phyloP scores from a whole-genome alignment of 2,888 invertebrate genomes.

The Melanophora roralis region DNA sequence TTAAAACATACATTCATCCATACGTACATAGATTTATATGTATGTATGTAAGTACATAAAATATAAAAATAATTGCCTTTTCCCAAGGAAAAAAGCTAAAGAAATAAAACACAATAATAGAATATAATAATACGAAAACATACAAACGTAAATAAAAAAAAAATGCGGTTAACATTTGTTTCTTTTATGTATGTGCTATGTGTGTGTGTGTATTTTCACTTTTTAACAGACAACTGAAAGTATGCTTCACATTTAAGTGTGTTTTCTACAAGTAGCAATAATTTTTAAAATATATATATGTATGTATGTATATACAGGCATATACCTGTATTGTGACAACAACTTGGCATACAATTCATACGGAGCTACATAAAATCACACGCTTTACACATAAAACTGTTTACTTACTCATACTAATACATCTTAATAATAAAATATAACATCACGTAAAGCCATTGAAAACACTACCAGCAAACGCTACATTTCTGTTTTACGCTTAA shows the following conservation, averaged over 20 bases:
- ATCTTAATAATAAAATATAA: not conserved
- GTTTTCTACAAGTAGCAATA: conserved; percentile 3
- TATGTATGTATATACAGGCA: too few species aligned
- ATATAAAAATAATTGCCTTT: not conserved
- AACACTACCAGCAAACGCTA: not conserved
- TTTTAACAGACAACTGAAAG: conserved; percentile 43
- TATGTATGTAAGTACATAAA: too few species aligned
- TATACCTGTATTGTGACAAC: conserved; percentile 35
- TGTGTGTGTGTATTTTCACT: not conserved
- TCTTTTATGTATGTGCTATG: not conserved
- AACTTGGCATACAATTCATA: not conserved
- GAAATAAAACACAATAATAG: not conserved
- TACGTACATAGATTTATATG: too few species aligned
- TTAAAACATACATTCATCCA: not conserved
- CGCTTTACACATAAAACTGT: not conserved
- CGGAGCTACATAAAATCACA: not conserved
- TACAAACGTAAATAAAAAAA: not conserved
- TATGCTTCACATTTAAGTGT: conserved; percentile 31
- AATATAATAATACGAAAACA: conserved; percentile 6
- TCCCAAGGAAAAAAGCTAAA: not conserved
- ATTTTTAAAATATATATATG: too few species aligned
- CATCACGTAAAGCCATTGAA: conserved; percentile 13
- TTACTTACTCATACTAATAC: not conserved
- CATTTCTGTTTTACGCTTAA: not conserved
- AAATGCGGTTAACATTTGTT: not conserved